phyloP scores from a whole-genome alignment of 2,888 invertebrate genomes.

The Diadegma fenestrale region DNA sequence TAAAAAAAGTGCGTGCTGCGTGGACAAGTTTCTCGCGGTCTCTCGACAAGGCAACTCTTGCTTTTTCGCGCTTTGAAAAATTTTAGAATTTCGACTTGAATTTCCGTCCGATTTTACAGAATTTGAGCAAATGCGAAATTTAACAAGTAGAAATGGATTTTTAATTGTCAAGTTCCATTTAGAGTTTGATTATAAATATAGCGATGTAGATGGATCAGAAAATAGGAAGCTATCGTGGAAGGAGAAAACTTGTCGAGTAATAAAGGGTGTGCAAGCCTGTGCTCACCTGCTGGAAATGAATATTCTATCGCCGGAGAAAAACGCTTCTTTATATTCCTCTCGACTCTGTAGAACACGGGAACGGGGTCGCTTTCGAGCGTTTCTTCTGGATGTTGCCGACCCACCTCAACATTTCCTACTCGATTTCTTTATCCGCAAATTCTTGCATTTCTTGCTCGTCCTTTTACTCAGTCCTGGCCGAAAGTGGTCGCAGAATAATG shows the following conservation, averaged over 20 bases:
- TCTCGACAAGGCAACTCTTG: neutral
- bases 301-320: conserved; percentile 66
- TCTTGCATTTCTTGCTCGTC: conserved; percentile 3
- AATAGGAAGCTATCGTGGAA: conserved; percentile 43
- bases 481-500: conserved; percentile 33
- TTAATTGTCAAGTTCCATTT: neutral
- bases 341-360: conserved; percentile 36
- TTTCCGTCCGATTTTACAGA: neutral
- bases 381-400: conserved; percentile 12
- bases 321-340: conserved; percentile 61
- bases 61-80: neutral
- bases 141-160: neutral
- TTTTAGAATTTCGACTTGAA: neutral
- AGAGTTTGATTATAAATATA: neutral
- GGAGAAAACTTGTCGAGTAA: conserved; percentile 63
- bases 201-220: neutral
- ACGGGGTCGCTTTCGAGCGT: conserved; percentile 20
- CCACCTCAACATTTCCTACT: conserved; percentile 29
- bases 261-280: conserved; percentile 58
- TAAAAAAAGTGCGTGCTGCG: neutral
- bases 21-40: neutral
- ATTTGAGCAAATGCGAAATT: neutral
- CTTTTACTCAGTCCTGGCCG: conserved; percentile 17
- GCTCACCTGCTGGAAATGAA: conserved; percentile 66
- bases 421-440: conserved; percentile 36